These are phyloP conservation scores for Lithosia quadra DNA, from an alignment of 2,888 invertebrate genomes.

Conservation along the genomic window DNA sequence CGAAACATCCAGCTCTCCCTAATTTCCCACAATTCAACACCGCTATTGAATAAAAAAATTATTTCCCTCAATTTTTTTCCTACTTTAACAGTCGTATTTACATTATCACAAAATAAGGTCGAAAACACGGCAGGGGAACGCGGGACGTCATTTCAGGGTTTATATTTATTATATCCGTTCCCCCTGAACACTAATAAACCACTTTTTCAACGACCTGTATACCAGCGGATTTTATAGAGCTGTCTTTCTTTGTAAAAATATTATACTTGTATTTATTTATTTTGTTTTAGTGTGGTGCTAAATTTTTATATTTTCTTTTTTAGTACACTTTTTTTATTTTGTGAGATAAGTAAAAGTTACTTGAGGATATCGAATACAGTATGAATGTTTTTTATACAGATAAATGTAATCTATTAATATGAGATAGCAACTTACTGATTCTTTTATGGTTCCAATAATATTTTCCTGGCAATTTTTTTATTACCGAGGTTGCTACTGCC, in stretches of 20 bases:
- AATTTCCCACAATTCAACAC: slow-evolving; percentile 27
- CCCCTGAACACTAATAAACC: slow-evolving; percentile 64
- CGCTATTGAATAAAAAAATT: slow-evolving; percentile 41
- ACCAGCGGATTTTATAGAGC: slow-evolving; percentile 53
- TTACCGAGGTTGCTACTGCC: no score
- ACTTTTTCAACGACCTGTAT: slow-evolving; percentile 58
- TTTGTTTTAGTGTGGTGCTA: slow-evolving; percentile 40
- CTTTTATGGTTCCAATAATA: no score
- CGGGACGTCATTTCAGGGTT: slow-evolving; percentile 48
- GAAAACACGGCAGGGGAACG: slow-evolving; percentile 42
- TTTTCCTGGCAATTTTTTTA: no score
- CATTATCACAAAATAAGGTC: slow-evolving; percentile 49
- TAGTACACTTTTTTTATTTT: slow-evolving; percentile 25
- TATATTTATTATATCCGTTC: slow-evolving; percentile 66
- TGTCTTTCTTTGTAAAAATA: slow-evolving; percentile 40
- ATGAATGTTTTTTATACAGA: background rate
- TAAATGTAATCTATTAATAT: background rate
- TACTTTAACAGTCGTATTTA: slow-evolving; percentile 57
- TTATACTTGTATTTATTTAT: slow-evolving; percentile 46
- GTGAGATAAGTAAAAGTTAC: slow-evolving; percentile 16
- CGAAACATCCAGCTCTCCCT: slow-evolving; percentile 19
- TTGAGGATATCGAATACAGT: background rate
- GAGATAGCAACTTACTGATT: background rate
- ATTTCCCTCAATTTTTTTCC: slow-evolving; percentile 44
- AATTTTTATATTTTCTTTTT: slow-evolving; percentile 40